A percentile compares a stretch with the other conserved stretches of the same genome.
These are phyloP conservation scores for Sebastolobus alascanus DNA, from an alignment of 2,797 vertebrate genomes.

Conservation along the genomic window DNA sequence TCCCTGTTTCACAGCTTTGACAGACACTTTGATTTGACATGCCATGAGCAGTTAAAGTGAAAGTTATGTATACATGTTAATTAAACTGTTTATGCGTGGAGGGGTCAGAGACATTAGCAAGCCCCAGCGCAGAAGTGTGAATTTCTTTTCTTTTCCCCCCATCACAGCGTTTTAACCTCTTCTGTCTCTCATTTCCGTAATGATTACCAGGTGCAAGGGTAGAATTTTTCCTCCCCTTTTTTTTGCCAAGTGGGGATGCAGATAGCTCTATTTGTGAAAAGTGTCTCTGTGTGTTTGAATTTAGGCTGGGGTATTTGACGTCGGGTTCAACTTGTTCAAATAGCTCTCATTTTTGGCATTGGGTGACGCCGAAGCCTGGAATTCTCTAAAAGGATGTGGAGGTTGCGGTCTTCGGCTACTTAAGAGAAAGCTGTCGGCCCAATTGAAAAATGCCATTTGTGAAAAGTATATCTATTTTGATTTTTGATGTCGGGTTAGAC, in stretches of 20 bases:
- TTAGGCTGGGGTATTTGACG: constrained; percentile 72
- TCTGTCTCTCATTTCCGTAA: constrained; percentile 88
- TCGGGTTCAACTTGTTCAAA: constrained; percentile 63
- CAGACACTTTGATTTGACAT: constrained; percentile 91
- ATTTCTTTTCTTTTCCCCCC: constrained; percentile 81
- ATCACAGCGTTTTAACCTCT: constrained; percentile 87
- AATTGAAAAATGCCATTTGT: constrained; percentile 51
- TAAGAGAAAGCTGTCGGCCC: constrained; percentile 36
- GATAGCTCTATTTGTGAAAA: constrained; percentile 83
- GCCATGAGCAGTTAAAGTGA: constrained; percentile 89
- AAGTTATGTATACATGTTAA: constrained; percentile 92
- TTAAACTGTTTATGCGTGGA: constrained; percentile 92
- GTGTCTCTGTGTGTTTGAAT: constrained; percentile 82
- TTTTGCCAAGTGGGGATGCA: constrained; percentile 77
- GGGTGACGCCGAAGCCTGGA: constrained; percentile 59
- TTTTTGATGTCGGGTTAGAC: constrained; percentile 45
- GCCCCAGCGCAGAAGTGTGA: constrained; percentile 89
- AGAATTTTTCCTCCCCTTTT: constrained; percentile 75
- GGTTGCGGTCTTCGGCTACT: constrained; percentile 50
- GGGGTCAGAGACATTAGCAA: constrained; percentile 95
- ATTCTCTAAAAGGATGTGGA: constrained; percentile 57
- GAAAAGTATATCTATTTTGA: constrained; percentile 51
- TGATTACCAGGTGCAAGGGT: constrained; percentile 91
- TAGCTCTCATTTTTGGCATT: constrained; percentile 68
- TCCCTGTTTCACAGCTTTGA: constrained; percentile 88